Evolutionary conservation across 1,140 invertebrate species (phyloP), one percentile per base, ranked within the genome.

Genomic region (Calephelis virginiensis): DNA sequence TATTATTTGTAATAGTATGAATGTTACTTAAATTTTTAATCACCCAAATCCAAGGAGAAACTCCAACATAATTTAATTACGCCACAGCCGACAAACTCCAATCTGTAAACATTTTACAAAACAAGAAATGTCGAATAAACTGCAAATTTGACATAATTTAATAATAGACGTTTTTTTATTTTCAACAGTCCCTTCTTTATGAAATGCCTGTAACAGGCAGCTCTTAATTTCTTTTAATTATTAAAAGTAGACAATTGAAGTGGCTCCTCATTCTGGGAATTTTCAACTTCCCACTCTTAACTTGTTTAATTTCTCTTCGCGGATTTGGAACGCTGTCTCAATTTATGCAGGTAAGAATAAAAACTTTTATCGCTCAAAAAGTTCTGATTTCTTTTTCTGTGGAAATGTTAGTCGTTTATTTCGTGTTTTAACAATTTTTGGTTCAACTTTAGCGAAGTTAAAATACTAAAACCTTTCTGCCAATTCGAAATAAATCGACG

Each of bases 291-390:
- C 47, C 70, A 71, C 80, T 80, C 75, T 72, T 76, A 83, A 83
- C 76, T 83, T 83, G 73, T 83, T 83, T 81, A 83, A 83, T 83
- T 81, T 83, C 71, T 71, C 68, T 73, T 66, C 50, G 73, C 70
- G 73, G 73, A 74, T 76, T 76, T 67, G 72, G 70, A 69, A 72
- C 69, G 72, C 50, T 53, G 50, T 66, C 75, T 74, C 75, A 76
- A 76, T 76, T 76, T 76, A 76, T 74, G 75, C 75, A 74, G 75
- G 75, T 74, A 71, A 63, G 67, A 76, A 76, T 76, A 74, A 73
- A 72, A 72, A 43, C 74, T 61, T 76, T 74, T 74, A 76, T 74
- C 72, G 72, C 68, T 71, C 69, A 68, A 64, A 74, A 72, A 76
- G 72, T 76, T 76, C 60, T 64, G 64, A 74, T 69, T 74, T 50